A percentile compares a stretch with the other conserved stretches of the same genome.
phyloP scores from a whole-genome alignment of 2,797 vertebrate genomes.

The Arctocebus calabarensis region DNA sequence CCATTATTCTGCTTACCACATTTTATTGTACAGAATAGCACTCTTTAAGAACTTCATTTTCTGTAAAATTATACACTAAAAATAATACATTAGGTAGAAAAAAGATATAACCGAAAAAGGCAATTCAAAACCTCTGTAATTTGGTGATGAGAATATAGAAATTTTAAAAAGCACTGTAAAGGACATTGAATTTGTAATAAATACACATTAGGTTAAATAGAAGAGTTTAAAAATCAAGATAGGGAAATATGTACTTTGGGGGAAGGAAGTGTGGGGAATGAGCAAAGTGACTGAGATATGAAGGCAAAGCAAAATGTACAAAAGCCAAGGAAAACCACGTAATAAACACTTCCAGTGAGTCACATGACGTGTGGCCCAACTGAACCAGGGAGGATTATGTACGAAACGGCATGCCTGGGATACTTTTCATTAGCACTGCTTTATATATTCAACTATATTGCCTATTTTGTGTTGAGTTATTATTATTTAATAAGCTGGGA shows the following conservation, averaged over 20 bases:
- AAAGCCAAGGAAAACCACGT: not conserved
- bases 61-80: not conserved
- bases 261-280: not conserved
- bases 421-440: not conserved
- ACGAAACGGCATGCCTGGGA: not conserved
- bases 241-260: not conserved
- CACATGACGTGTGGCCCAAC: no score
- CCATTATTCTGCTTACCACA: not conserved
- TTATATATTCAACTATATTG: not conserved
- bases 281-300: not conserved
- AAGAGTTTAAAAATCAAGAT: not conserved
- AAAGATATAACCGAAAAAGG: not conserved
- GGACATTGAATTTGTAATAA: slow-evolving; percentile 1
- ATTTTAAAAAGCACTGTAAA: not conserved
- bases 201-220: not conserved
- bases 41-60: not conserved
- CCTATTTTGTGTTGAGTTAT: not conserved
- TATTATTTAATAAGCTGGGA: not conserved
- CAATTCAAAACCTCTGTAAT: not conserved
- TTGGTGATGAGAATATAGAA: not conserved
- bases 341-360: not conserved
- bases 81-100: not conserved
- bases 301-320: slow-evolving; percentile 4
- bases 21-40: not conserved
- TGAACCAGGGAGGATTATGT: not conserved